Evolutionary conservation across 2,888 invertebrate species (phyloP).

Genomic region (Dimorphilus gyrociliatus): DNA sequence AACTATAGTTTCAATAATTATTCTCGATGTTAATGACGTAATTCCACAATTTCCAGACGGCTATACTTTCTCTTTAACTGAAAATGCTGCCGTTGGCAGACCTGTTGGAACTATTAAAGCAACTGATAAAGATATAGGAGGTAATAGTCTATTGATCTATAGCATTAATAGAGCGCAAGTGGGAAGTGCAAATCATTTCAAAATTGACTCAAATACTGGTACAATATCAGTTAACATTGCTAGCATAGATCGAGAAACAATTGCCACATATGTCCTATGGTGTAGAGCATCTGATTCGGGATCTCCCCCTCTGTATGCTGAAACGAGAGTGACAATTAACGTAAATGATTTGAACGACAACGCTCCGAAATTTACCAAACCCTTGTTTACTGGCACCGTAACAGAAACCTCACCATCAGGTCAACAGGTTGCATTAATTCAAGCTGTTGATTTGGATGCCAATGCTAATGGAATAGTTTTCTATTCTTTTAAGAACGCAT

Average conservation of each 20-base stretch:
- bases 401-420: slow-evolving; percentile 15
- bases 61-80: slow-evolving; percentile 13
- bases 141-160: slow-evolving; percentile 14
- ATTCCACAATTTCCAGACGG: slow-evolving; percentile 14
- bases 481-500: too few species aligned
- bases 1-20: slow-evolving; percentile 12
- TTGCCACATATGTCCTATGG: slow-evolving; percentile 12
- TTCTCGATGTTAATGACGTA: slow-evolving; percentile 21
- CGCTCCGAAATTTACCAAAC: slow-evolving; percentile 14
- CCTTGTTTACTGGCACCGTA: slow-evolving; percentile 12
- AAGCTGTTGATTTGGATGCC: slow-evolving; percentile 17
- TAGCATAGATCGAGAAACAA: slow-evolving; percentile 15
- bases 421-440: slow-evolving; percentile 12
- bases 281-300: slow-evolving; percentile 17
- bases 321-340: slow-evolving; percentile 15
- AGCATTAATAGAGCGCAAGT: slow-evolving; percentile 9
- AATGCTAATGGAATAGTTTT: slow-evolving; percentile 14
- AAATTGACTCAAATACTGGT: slow-evolving; percentile 7
- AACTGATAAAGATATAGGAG: slow-evolving; percentile 17
- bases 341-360: slow-evolving; percentile 25
- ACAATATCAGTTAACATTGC: slow-evolving; percentile 10
- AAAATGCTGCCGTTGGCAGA: slow-evolving; percentile 14
- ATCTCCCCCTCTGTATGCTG: slow-evolving; percentile 11
- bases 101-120: slow-evolving; percentile 15
- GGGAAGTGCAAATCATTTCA: slow-evolving; percentile 19